Evolutionary conservation across 2,888 invertebrate genomes (phyloP), one percentile per base, ranked within the genome.

Genomic region (Phoenoteleia sp.): DNA sequence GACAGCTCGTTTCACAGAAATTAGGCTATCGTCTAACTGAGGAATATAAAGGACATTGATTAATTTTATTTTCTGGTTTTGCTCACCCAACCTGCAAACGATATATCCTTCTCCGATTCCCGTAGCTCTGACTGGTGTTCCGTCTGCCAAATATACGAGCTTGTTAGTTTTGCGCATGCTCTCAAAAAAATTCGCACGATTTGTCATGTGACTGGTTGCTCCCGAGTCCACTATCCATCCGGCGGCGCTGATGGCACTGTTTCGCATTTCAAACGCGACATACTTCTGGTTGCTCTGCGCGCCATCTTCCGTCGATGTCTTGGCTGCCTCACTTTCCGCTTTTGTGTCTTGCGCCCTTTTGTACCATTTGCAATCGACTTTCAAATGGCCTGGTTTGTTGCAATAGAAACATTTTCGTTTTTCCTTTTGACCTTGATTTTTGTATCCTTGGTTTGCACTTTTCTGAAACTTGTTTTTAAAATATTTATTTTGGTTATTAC

Each of bases 1-100:
- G n/a, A n/a, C n/a, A n/a, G n/a, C n/a, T n/a, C 81, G 84, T 45
- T 76, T 87, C 1, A 87, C 86, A 0, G 87, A 89, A 11, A 89
- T 33, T 39, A 89, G 72, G 36, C 75, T 86, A 17, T 84, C 86
- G 17, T 79, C 74, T 1, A 88, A 47, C 11, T 81, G 21, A 0
- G 86, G 88, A 6, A 89, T 84, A 33, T 71, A 89, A 6, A 89
- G 64, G 0, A 87, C 87, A 23, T 89, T 77, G 7, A 72, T 19
- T 27, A 89, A 47, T 23, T 29, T 45, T 27, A 88, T 75, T 47
- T 64, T 33, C 9, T 71, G 54, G 15, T 36, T 33, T 36, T 54
- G 15, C 2, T 54, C 45, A 1, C 36, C 66, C 7, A 25, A 6
- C 6, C 13, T 21, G 3, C 62, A 54, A 27, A 36, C 0, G 1